Base-by-base conservation (phyloP, 2,113 vertebrate genomes). In the Ellobius talpinus region DNA sequence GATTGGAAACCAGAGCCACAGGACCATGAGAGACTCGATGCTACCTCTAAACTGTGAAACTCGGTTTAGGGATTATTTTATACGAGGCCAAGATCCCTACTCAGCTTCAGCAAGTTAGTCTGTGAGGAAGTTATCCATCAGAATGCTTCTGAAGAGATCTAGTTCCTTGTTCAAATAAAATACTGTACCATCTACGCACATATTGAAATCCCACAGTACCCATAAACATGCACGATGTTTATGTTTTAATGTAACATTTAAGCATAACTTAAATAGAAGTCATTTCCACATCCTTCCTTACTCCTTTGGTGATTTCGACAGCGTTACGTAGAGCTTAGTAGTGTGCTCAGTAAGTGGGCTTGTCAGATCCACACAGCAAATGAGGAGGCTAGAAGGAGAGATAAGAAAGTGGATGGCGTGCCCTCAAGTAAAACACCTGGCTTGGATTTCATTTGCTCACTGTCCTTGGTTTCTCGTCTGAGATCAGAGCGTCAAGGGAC, bases 141-240 rank as follows among this genome's bases (percentile, higher is more conserved):
- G 55, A 74, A 50, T 81, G 79, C 86, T 90, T 85, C 58, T 76
- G 90, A 89, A 58, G 47, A 91, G 92, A 61, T 50, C 31, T 61
- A 39, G 74, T 61, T 89, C 24, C 16, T 74, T 29, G 29, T 31
- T 42, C 17, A 70, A 70, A 70, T 70, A 17, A 61, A 70, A 39
- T 50, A 55, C 50, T 73, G 13, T 26, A 29, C 36, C 19, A 1
- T 29, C 11, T 55, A 88, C 3, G 8, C 29, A 6, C 12, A 14
- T 73, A 39, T 31, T 39, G 36, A 88, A 88, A 58, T 52, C 68
- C n/a, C 24, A 88, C 65, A 68, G 36, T 39, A 11, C 36, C 8
- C 8, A 58, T 29, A 55, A 88, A 73, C 23, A 61, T 12, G n/a
- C 58, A 45, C 52, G 8, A 12, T 76, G 17, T 21, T 42, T 61